A percentile compares a stretch with the other conserved stretches of the same genome.
Conservation (phyloP, 2,113 vertebrate genomes). For the Aptenodytes forsteri region DNA sequence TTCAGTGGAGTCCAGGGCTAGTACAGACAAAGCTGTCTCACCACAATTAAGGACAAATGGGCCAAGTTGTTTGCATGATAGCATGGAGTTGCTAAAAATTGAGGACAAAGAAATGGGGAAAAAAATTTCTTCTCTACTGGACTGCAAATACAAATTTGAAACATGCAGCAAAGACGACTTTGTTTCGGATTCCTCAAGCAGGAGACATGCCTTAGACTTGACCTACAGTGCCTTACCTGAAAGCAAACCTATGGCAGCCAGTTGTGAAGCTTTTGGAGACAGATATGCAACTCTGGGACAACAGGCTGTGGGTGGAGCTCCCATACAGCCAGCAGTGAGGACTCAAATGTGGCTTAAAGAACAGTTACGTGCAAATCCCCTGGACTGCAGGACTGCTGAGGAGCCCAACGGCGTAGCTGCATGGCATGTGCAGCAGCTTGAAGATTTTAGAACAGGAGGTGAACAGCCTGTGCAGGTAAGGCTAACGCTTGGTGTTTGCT, state of each 20-base stretch:
- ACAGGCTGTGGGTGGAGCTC: constrained; percentile 78
- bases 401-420: constrained; percentile 57
- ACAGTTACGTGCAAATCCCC: constrained; percentile 83
- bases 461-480: constrained; percentile 82
- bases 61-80: constrained; percentile 73
- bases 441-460: constrained; percentile 69
- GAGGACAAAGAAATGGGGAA: constrained; percentile 76
- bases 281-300: constrained; percentile 75
- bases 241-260: constrained; percentile 60
- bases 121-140: constrained; percentile 72
- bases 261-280: constrained; percentile 68
- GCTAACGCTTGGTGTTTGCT: constrained; percentile 42
- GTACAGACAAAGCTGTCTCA: constrained; percentile 65
- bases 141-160: constrained; percentile 81
- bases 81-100: constrained; percentile 74
- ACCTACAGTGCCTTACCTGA: constrained; percentile 87
- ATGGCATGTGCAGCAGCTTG: constrained; percentile 78
- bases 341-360: constrained; percentile 97
- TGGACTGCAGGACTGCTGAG: constrained; percentile 79
- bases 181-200: constrained; percentile 72
- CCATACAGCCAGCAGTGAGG: constrained; percentile 86
- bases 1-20: constrained; percentile 66
- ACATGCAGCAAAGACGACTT: constrained; percentile 76
- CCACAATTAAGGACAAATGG: constrained; percentile 73
- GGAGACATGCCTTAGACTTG: constrained; percentile 84